Conservation (phyloP, 2,113 vertebrate species). For the Nibea albiflora region DNA sequence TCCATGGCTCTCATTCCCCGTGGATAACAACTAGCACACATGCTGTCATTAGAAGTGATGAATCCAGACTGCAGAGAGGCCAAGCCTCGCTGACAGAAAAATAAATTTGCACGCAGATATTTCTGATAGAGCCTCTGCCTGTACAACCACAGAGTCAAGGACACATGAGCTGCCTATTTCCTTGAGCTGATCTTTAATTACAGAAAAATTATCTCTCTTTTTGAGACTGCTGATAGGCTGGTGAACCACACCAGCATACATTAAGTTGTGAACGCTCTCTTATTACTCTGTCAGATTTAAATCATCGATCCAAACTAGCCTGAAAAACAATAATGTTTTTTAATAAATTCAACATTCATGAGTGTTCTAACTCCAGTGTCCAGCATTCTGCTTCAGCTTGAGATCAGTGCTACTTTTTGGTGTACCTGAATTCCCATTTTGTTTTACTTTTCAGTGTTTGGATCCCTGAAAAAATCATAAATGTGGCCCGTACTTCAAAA, state of each 20-base stretch:
- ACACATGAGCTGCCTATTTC: not conserved
- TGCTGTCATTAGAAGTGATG: not conserved
- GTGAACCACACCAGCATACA: not conserved
- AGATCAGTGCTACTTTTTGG: not conserved
- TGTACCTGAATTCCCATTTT: no score
- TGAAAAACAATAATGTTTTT: not conserved
- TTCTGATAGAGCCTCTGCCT: constrained; percentile 9
- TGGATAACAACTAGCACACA: constrained; percentile 19
- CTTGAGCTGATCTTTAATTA: not conserved
- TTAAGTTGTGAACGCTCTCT: not conserved
- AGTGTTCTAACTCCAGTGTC: not conserved
- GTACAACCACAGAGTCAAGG: not conserved
- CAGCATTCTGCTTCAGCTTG: not conserved
- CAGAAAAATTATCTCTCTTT: not conserved
- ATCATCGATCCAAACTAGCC: not conserved
- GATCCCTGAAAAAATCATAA: not conserved
- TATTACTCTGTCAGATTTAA: not conserved
- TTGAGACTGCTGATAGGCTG: not conserved
- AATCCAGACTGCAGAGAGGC: constrained; percentile 9
- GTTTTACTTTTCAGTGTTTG: not conserved
- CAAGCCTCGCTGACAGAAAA: not conserved
- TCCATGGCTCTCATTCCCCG: constrained; percentile 14
- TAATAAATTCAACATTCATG: not conserved
- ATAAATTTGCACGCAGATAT: not conserved
- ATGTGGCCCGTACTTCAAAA: not conserved